A percentile compares a stretch with the other conserved stretches of the same genome.
These are phyloP conservation scores for Mus minutoides DNA, from an alignment of 2,797 vertebrate genomes.

Conservation along the genomic window DNA sequence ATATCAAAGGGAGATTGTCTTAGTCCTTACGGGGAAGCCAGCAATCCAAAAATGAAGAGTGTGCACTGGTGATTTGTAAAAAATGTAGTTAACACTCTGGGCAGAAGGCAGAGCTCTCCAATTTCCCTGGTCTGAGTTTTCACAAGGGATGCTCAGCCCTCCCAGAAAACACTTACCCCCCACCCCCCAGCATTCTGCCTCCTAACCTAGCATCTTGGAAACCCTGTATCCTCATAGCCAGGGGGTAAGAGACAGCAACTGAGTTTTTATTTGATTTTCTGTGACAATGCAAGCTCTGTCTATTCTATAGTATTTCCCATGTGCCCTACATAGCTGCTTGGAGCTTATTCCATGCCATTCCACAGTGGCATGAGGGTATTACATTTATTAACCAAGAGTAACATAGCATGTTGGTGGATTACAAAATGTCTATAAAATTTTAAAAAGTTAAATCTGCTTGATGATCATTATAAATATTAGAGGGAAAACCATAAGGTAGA, in stretches of 20 bases:
- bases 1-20: conserved; percentile 86
- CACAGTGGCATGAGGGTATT: background rate
- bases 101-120: background rate
- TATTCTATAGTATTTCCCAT: background rate
- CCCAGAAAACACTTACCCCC: accelerated
- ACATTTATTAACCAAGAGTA: conserved; percentile 1
- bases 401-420: background rate
- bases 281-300: background rate
- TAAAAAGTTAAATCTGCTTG: background rate
- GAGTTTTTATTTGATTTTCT: background rate
- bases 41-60: conserved; percentile 84
- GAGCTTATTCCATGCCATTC: background rate
- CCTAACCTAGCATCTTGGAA: background rate
- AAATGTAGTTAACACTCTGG: conserved; percentile 77
- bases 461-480: background rate
- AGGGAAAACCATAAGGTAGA: background rate
- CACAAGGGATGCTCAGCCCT: background rate
- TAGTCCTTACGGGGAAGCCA: conserved; percentile 84
- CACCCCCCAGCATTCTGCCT: accelerated
- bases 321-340: background rate
- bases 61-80: conserved; percentile 68
- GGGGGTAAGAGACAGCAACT: background rate
- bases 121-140: background rate
- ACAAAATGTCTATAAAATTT: background rate
- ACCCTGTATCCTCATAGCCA: background rate